Conservation (phyloP, 1,140 invertebrate species). For the Drosophila albomicans region DNA sequence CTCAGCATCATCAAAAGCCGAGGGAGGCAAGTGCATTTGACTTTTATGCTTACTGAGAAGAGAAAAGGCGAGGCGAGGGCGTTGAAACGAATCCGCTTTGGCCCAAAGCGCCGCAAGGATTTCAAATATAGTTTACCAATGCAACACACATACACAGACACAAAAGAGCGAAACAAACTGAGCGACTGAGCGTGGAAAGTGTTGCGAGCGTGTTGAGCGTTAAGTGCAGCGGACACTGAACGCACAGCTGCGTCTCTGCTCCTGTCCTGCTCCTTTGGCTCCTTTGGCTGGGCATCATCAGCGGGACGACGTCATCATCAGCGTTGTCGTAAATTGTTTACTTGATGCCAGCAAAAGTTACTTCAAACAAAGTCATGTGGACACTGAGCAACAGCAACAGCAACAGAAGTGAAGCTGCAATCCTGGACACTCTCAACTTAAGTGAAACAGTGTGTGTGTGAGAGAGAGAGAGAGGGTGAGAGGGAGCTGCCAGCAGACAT, state of each 20-base stretch:
- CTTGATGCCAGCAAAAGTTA: constrained; percentile 77
- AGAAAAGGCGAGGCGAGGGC: constrained; percentile 52
- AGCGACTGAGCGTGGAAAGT: constrained; percentile 50
- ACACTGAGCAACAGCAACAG: constrained; percentile 53
- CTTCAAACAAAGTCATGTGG: constrained; percentile 82
- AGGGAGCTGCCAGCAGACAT: constrained; percentile 29
- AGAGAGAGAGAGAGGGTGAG: background rate
- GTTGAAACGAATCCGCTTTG: constrained; percentile 80
- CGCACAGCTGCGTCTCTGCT: constrained; percentile 44
- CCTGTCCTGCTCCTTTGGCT: background rate
- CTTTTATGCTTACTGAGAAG: constrained; percentile 70
- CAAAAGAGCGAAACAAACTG: constrained; percentile 40
- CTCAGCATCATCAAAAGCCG: constrained; percentile 49
- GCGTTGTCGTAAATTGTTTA: constrained; percentile 81
- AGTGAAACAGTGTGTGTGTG: background rate
- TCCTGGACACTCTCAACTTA: constrained; percentile 1
- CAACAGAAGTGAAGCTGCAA: background rate
- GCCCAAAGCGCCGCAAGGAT: constrained; percentile 75
- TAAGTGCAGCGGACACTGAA: constrained; percentile 68
- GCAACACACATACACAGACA: constrained; percentile 39
- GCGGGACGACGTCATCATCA: constrained; percentile 76
- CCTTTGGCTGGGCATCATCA: constrained; percentile 47
- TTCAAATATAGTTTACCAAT: constrained; percentile 76
- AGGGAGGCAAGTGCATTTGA: constrained; percentile 73
- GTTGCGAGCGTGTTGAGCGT: constrained; percentile 38